Evolutionary conservation across 2,888 invertebrate genomes (phyloP), one percentile per base, ranked within the genome.

Genomic region (Cantharis rustica): DNA sequence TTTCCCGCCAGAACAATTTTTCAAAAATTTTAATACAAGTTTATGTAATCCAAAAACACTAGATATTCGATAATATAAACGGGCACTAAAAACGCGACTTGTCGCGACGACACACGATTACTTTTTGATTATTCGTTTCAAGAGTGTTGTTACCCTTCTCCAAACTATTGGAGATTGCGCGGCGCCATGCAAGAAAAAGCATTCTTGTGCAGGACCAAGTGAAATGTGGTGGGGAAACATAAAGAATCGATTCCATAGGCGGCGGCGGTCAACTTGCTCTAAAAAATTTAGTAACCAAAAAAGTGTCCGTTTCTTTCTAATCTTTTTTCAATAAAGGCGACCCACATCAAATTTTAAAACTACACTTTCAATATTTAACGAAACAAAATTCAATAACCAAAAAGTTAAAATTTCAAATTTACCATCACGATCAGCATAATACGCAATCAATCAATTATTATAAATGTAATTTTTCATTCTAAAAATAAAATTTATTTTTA

Each of bases 91-190:
- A 76, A 70, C 79, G 82, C 84, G 84, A 85, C 84, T 83, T 81
- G 75, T 81, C 83, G 83, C 85, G 82, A 84, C 80, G 79, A 76
- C 77, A 81, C 84, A 82, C 85, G 86, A 85, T 84, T 82, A 84
- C 85, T 86, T 85, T 86, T 86, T 86, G 85, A 86, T 85, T 85
- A 84, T 85, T 84, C 84, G 84, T 83, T 84, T 80, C 81, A 80
- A 81, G 81, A 79, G 82, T 79, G 83, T 79, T 63, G 73, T 72
- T 73, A 73, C 75, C 76, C 77, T 79, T 77, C 79, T 78, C 79
- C 76, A 73, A 66, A 73, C 77, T 80, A 75, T 83, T 81, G 83
- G 85, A 84, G 85, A 85, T 83, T 85, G 86, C 85, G 86, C 85
- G 84, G 82, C 84, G 83, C 82, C 82, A 79, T 69, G 70, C 77